phyloP scores from a whole-genome alignment of 2,888 invertebrate species.

The Drosophila monieri region DNA sequence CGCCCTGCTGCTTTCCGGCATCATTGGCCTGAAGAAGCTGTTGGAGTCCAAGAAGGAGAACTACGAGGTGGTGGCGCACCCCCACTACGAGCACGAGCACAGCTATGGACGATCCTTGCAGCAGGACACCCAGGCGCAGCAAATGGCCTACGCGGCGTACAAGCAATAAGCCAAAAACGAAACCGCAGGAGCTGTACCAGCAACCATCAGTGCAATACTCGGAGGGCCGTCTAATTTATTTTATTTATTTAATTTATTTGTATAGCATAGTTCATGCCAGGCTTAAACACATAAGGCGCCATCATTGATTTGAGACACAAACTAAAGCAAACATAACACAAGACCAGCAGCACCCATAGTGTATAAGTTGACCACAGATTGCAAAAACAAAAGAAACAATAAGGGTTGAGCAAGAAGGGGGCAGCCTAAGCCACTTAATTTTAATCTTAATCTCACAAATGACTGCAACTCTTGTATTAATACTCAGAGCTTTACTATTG shows the following conservation, averaged over 20 bases:
- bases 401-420: conserved; percentile 9
- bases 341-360: conserved; percentile 41
- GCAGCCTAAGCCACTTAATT: conserved; percentile 34
- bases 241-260: conserved; percentile 78
- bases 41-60: conserved; percentile 89
- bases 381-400: conserved; percentile 2
- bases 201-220: conserved; percentile 74
- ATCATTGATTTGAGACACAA: conserved; percentile 41
- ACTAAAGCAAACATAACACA: conserved; percentile 13
- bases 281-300: conserved; percentile 58
- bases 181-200: conserved; percentile 32
- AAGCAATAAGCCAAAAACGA: conserved; percentile 69
- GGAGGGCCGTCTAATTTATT: conserved; percentile 71
- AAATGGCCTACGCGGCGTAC: conserved; percentile 89
- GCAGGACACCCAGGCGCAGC: conserved; percentile 85
- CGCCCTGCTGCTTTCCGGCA: conserved; percentile 90
- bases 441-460: conserved; percentile 51
- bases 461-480: conserved; percentile 66
- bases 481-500: conserved; percentile 69
- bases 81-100: conserved; percentile 87
- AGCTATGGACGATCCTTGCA: conserved; percentile 88
- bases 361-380: conserved; percentile 54
- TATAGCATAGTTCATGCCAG: conserved; percentile 69
- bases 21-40: conserved; percentile 90
- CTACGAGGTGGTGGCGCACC: conserved; percentile 91